Conservation (phyloP, 2,888 invertebrate genomes). For the Apotomis turbidana region DNA sequence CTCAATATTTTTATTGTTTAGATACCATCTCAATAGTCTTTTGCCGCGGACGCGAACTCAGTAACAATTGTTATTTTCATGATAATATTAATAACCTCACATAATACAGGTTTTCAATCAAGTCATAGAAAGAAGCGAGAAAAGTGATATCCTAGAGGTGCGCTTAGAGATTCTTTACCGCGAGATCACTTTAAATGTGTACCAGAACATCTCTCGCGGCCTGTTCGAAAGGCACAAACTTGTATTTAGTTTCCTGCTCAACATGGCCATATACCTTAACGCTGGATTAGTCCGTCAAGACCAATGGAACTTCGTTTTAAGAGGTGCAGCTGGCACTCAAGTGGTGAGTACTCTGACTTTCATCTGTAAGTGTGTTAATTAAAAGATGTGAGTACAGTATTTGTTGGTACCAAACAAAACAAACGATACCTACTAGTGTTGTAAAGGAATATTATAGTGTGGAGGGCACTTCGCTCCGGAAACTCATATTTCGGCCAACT, state of each 20-base stretch:
- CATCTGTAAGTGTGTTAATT: not conserved
- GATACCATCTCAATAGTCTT: no score
- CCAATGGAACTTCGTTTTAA: slow-evolving; percentile 91
- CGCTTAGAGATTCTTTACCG: slow-evolving; percentile 88
- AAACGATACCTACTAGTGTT: no score
- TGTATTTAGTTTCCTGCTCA: slow-evolving; percentile 93
- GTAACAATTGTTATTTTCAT: no score
- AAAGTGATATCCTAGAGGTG: slow-evolving; percentile 85
- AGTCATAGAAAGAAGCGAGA: slow-evolving; percentile 91
- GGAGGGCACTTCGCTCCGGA: no score
- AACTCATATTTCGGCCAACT: no score
- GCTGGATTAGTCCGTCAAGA: slow-evolving; percentile 82
- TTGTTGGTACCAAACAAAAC: no score
- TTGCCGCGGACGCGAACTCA: no score
- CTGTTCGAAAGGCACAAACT: slow-evolving; percentile 96
- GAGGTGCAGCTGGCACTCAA: slow-evolving; percentile 87
- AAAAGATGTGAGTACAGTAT: no score
- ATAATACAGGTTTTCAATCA: slow-evolving; percentile 87
- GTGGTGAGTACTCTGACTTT: slow-evolving; percentile 59
- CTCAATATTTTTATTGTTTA: no score
- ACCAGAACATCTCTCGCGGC: slow-evolving; percentile 94
- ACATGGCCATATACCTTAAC: slow-evolving; percentile 89
- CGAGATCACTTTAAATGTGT: slow-evolving; percentile 92
- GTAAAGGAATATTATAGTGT: no score
- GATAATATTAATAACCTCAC: not conserved